Conservation (phyloP, 2,113 vertebrate species). For the rabbit (Oryctolagus cuniculus) region mOryCun1.1 NC_091453.1:17767001-17767500, state of each 20-base stretch:
- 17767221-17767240: constrained; percentile 11
- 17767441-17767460: too few relatives aligned
- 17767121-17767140: not conserved
- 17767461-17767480: too few relatives aligned
- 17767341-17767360: not conserved
- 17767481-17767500: too few relatives aligned
- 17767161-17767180: constrained; percentile 3
- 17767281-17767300: not conserved
- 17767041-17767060: constrained; percentile 19
- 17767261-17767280: not conserved
- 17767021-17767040: not conserved
- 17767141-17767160: constrained; percentile 19
- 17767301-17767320: not conserved
- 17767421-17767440: too few relatives aligned
- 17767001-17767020: not conserved
- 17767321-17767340: not conserved
- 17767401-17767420: too few relatives aligned
- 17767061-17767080: not conserved
- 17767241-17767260: constrained; percentile 37
- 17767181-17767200: constrained; percentile 13
- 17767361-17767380: constrained; percentile 26
- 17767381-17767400: not conserved
- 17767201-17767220: not conserved
- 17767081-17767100: not conserved
- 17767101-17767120: not conserved